Conservation (phyloP, 2,888 invertebrate genomes). For the Opisthograptis luteolata region DNA sequence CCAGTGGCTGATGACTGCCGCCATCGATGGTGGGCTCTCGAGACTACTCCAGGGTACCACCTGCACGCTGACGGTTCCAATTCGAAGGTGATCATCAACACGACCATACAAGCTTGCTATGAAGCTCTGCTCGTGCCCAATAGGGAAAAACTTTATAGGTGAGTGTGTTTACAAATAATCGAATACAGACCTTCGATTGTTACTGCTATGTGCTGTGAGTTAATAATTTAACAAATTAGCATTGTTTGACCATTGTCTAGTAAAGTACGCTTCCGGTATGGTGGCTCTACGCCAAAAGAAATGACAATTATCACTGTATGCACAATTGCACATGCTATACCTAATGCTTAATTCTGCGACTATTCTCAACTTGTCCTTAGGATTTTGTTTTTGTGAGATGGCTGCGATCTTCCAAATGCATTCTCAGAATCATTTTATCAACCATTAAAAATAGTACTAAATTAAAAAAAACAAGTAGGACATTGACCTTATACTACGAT, state of each 20-base stretch:
- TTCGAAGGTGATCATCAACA: slow-evolving; percentile 81
- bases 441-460: too few relatives aligned
- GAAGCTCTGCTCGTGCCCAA: slow-evolving; percentile 58
- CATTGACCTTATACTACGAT: not conserved
- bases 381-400: too few relatives aligned
- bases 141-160: slow-evolving; percentile 60
- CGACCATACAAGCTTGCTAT: slow-evolving; percentile 88
- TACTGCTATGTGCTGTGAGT: not conserved
- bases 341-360: too few relatives aligned
- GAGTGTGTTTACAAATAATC: slow-evolving; percentile 13
- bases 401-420: too few relatives aligned
- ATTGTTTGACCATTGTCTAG: slow-evolving; percentile 4
- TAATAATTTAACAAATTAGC: not conserved
- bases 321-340: not conserved
- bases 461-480: not conserved
- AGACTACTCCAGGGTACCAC: slow-evolving; percentile 89
- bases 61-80: slow-evolving; percentile 87
- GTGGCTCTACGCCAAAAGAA: not conserved
- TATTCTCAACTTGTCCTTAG: too few relatives aligned
- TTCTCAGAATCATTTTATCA: too few relatives aligned
- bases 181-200: not conserved
- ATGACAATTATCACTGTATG: not conserved
- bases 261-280: not conserved
- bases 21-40: slow-evolving; percentile 89
- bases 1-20: slow-evolving; percentile 76